A percentile compares a stretch with the other conserved stretches of the same genome.
Conservation (phyloP, 2,113 vertebrate genomes). For the Heterochromis multidens region DNA sequence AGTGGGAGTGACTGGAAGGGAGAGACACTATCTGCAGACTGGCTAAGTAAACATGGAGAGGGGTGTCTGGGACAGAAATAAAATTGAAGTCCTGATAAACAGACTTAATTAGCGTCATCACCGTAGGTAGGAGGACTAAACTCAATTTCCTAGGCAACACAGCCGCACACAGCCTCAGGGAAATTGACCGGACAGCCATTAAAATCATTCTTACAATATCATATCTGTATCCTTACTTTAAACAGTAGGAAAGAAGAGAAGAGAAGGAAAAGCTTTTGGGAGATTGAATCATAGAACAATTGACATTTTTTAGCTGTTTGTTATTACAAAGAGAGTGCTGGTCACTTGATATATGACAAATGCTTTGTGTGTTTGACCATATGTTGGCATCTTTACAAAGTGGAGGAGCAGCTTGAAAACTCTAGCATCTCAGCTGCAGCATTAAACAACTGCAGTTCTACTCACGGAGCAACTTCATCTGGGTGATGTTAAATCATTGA, state of each 20-base stretch:
- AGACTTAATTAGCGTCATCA: neutral
- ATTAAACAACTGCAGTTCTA: conserved; percentile 39
- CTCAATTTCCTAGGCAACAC: neutral
- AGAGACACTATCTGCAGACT: conserved; percentile 17
- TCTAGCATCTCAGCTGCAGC: conserved; percentile 16
- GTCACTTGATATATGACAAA: neutral
- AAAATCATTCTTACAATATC: neutral
- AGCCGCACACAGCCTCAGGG: neutral
- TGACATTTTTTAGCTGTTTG: neutral
- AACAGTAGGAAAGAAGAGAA: neutral
- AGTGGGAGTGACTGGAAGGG: conserved; percentile 44
- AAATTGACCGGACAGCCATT: neutral
- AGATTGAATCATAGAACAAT: neutral
- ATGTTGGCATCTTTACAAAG: conserved; percentile 13
- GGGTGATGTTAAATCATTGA: neutral
- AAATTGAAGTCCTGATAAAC: conserved; percentile 17
- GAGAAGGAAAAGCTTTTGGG: neutral
- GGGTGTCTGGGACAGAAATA: conserved; percentile 24
- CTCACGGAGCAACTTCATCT: neutral
- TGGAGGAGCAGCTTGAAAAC: conserved; percentile 1
- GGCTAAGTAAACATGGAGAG: conserved; percentile 33
- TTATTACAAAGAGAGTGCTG: neutral
- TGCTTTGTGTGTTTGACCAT: neutral
- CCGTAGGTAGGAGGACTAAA: neutral
- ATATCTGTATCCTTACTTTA: neutral